Base-by-base conservation (phyloP, 2,113 vertebrate genomes). In the Myxocyprinus asiaticus region DNA sequence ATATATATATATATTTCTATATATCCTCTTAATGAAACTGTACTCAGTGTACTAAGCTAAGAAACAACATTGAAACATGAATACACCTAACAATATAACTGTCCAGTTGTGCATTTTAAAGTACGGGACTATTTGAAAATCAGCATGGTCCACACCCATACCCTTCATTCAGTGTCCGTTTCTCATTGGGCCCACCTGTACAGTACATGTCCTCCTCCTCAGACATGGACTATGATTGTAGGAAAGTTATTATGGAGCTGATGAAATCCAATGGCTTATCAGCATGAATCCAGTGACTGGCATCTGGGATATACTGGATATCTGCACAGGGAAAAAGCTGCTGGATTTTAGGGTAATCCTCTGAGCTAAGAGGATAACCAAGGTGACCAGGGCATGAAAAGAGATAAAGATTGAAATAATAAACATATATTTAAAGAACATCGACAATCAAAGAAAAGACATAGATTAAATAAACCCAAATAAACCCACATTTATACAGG, bases 261-360 rank as follows among this genome's bases (percentile, higher is more conserved):
- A 97, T 86, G 90, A 98, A 96, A 14, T 95, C 94, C 84, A 95
- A 89, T 42, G 96, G 95, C 81, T 95, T 95, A 69, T 98, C 95
- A 3, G 95, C 95, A 10, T 98, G 96, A 83, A 98, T 94, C 92
- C 95, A 96, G 88, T 98, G 96, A 80, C 95, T 95, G 7, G 95
- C 95, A 3, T 95, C 95, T 22, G 93, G 85, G 45, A 97, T 94
- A 84, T 94, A 90, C 89, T 96, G 94, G 81, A 98, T 88, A 69
- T 93, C 89, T 0, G 95, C 94, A 48, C 69, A 80, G 0, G 96
- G 96, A 87, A 98, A 98, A 76, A 96, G 90, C 56, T 93, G 91
- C 73, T 94, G 90, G 87, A 98, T 98, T 87, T 96, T 94, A 0
- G 95, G 94, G 80, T 93, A 94, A 88, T 95, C 91, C 0, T 93